Evolutionary conservation across 2,113 vertebrate genomes (phyloP), one percentile per base, ranked within the genome.

Genomic region (Ptyas mucosa): DNA sequence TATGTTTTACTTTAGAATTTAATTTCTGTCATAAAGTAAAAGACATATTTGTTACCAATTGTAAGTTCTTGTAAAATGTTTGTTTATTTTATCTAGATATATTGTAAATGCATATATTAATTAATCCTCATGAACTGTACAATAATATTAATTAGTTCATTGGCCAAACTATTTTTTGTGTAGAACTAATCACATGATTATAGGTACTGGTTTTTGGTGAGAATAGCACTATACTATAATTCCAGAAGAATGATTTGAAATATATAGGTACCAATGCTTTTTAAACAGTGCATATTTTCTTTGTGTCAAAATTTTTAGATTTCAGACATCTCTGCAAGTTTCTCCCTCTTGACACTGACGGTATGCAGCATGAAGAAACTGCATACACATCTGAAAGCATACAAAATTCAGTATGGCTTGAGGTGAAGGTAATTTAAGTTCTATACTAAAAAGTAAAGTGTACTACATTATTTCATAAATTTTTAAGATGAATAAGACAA

Each of bases 391-490:
- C 97, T 12, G 91, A 97, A 97, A 97, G 97, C 97, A 97, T 94
- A 95, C 97, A 97, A 96, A 97, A 96, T 97, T 93, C 95, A 97
- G 96, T 97, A 97, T 97, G 97, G 95, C 97, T 97, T 97, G 97
- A 98, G 97, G 96, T 96, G 96, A 97, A 97, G 97, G 97, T 97
- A 97, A 97, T 96, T 95, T 96, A 97, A 96, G 96, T 97, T 97
- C 96, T 97, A 95, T 95, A 96, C 93, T 95, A 95, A 95, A 97
- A 96, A 97, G 96, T 0, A 53, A 91, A 0, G 93, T 94, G 94
- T 94, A 94, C 91, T 96, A 95, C 96, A 97, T 97, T 97, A 97
- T 97, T 96, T 94, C 93, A 93, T 43, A 93, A 53, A 54, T 97
- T 97, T 97, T 97, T 97, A 98, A 97, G 96, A 91, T 95, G 95